Evolutionary conservation across 2,113 vertebrate genomes (phyloP), one percentile per base, ranked within the genome.

Genomic region (Trematomus loennbergii): DNA sequence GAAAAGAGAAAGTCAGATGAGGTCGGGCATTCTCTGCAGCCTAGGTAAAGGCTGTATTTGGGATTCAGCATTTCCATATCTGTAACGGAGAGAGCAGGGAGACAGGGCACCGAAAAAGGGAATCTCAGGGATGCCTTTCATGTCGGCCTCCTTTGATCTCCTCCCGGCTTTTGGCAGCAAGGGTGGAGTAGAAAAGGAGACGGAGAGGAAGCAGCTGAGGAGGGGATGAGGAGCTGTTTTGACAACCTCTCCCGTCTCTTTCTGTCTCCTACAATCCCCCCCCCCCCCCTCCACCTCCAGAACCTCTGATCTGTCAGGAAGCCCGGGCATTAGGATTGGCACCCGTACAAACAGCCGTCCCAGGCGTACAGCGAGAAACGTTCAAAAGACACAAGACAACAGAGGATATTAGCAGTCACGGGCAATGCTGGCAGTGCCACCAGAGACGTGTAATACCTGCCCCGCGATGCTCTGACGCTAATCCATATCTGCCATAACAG

Each of bases 81-180:
- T 86, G 77, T 84, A 87, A 88, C 40, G 17, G 72, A 81, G 76
- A 29, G 82, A 84, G 87, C 46, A 65, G 53, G 25, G 72, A 88
- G 82, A 90, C 68, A 55, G 82, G 77, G 82, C 66, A 84, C 46
- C 0, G 22, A 72, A 71, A 78, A 85, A 52, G 57, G 53, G 77
- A 83, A 93, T 88, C 84, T 89, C 84, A 85, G 84, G 83, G 71
- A 82, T 77, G 75, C 80, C 91, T 95, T 95, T 96, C 91, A 94
- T 93, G 93, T 90, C n/a, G 58, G 74, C 61, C 72, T 59, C n/a
- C 90, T 95, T 95, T 95, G 93, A 95, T 95, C 92, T 87, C 48
- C 69, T 62, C 79, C 63, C 18, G 64, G 68, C 86, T 82, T 90
- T 88, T 82, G 83, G 80, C 87, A 91, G 87, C 40, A 67, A 81